Evolutionary conservation across 2,797 vertebrate genomes (phyloP), one percentile per base, ranked within the genome.

Genomic region (Anguilla obscura): DNA sequence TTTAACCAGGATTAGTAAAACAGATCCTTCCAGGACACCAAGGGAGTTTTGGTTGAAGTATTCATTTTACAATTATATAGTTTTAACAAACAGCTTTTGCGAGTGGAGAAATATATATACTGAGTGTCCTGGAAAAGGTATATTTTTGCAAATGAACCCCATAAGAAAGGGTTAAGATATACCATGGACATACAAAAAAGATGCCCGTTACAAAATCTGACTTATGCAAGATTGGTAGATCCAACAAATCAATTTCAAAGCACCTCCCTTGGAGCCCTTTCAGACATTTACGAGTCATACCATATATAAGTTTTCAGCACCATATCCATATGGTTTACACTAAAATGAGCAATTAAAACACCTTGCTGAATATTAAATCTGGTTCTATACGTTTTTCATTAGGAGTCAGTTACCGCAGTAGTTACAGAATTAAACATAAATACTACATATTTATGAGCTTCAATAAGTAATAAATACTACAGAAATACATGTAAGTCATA

Each of bases 251-350:
- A 76, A 9, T 33, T 9, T 71, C 10, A 71, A 71, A 27, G n/a
- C 60, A 71, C 27, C 69, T 71, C 66, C 66, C 66, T 30, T 71
- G 66, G 66, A 27, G 69, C 27, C 69, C 69, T 30, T 30, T 71
- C 33, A 84, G 85, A 71, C 14, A 69, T 71, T 89, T 86, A 84
- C 63, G 63, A 80, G 60, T 36, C 18, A 21, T 85, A 88, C n/a
- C 87, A 36, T 84, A 71, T 30, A 33, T 85, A 90, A 33, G 69
- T n/a, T 90, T 74, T 87, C 84, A 92, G 92, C 91, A 91, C 91
- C 91, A 90, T 91, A 89, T 89, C 87, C 89, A 89, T 88, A 80
- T 91, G 86, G 79, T 87, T 87, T 89, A 86, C 79, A 80, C 56
- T 66, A 89, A 90, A 45, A 84, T 7, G 24, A 83, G 50, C 45